phyloP scores from a whole-genome alignment of 2,113 vertebrate genomes.

The Gavialis gangeticus region DNA sequence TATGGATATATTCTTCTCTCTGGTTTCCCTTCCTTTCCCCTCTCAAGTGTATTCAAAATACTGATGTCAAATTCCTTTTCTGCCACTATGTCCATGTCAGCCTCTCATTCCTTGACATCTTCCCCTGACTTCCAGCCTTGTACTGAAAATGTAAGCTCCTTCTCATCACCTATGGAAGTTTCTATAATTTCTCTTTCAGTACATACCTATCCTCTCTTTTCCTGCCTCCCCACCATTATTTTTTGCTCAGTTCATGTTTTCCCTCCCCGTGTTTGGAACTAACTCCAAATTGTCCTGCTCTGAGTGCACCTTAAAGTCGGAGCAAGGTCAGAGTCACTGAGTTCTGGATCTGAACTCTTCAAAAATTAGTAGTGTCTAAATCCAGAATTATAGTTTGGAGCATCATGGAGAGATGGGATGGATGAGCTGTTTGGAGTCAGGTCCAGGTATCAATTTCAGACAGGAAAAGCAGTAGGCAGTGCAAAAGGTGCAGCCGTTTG shows the following conservation, averaged over 20 bases:
- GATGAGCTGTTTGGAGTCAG: background rate
- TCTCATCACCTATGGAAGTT: background rate
- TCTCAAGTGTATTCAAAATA: background rate
- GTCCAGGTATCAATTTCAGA: background rate
- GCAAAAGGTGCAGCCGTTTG: no score
- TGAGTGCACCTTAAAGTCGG: background rate
- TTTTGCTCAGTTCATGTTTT: background rate
- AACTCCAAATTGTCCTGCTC: background rate
- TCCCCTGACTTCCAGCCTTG: background rate
- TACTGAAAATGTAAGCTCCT: background rate
- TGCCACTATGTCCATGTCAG: background rate
- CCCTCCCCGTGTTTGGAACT: background rate
- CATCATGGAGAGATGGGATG: no score
- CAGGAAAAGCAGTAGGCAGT: no score
- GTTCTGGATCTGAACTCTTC: background rate
- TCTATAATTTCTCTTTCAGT: background rate
- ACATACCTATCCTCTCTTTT: background rate
- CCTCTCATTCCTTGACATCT: background rate
- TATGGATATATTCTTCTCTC: background rate
- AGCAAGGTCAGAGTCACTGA: background rate
- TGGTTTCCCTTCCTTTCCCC: background rate
- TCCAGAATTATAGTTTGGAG: background rate
- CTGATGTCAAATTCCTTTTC: background rate
- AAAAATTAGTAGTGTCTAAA: background rate
- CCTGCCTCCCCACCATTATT: background rate